Evolutionary conservation across 2,888 invertebrate genomes (phyloP).

Genomic region (Lumbricus terrestris): DNA sequence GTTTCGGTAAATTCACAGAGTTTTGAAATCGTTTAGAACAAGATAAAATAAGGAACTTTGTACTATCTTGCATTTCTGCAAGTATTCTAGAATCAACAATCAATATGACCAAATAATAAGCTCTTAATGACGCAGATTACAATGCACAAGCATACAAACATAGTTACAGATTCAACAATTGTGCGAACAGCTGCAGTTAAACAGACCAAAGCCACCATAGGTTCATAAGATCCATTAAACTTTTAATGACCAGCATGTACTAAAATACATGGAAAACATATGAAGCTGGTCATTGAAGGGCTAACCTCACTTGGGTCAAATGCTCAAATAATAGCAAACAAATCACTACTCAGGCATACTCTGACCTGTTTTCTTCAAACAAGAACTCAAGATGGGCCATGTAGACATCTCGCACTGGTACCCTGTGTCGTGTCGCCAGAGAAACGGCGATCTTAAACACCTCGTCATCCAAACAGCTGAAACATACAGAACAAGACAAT

Average conservation of each 20-base stretch:
- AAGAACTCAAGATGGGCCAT: slow-evolving; percentile 59
- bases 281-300: not conserved
- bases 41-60: not conserved
- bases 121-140: not conserved
- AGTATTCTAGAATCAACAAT: slow-evolving; percentile 6
- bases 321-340: not conserved
- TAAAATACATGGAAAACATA: no score
- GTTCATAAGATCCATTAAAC: no score
- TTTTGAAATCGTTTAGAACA: not conserved
- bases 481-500: not conserved
- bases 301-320: not conserved
- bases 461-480: slow-evolving; percentile 59
- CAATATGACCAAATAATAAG: not conserved
- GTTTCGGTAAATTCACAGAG: not conserved
- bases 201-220: not conserved
- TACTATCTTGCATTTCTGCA: not conserved
- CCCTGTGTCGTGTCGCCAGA: slow-evolving; percentile 60
- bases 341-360: not conserved
- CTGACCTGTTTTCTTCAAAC: slow-evolving; percentile 56
- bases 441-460: slow-evolving; percentile 59
- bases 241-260: no score
- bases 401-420: slow-evolving; percentile 60
- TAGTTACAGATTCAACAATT: not conserved
- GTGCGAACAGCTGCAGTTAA: not conserved
- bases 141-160: not conserved